Evolutionary conservation across 1,140 invertebrate genomes (phyloP).

Genomic region (Daktulosphaira vitifoliae): DNA sequence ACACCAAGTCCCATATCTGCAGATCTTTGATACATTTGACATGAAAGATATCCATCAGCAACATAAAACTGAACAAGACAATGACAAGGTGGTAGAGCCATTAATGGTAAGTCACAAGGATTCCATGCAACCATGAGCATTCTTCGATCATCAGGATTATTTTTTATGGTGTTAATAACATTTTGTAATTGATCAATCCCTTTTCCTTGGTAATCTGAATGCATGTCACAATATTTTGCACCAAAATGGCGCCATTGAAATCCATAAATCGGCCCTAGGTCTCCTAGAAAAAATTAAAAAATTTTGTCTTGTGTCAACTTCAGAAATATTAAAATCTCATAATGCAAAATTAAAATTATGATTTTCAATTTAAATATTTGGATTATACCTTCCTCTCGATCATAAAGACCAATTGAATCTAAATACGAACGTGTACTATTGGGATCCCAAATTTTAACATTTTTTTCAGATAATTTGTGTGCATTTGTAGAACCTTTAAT

Average conservation of each 20-base stretch:
- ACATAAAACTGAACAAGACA: constrained; percentile 94
- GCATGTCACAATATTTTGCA: constrained; percentile 77
- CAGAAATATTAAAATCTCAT: neutral
- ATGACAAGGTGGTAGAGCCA: constrained; percentile 97
- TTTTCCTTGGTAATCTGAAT: constrained; percentile 74
- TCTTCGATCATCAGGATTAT: constrained; percentile 73
- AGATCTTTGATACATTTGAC: constrained; percentile 92
- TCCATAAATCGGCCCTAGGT: constrained; percentile 96
- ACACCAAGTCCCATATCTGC: constrained; percentile 97
- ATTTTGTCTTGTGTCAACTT: neutral
- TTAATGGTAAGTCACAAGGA: constrained; percentile 73
- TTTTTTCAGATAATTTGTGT: constrained; percentile 72
- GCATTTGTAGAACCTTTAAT: constrained; percentile 88
- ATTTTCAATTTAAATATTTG: too few relatives aligned
- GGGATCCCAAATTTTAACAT: constrained; percentile 95
- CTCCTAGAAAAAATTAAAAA: constrained; percentile 58
- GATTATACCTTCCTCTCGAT: constrained; percentile 70
- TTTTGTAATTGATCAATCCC: constrained; percentile 88
- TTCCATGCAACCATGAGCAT: constrained; percentile 97
- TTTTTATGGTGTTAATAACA: constrained; percentile 76
- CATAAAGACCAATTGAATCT: constrained; percentile 74
- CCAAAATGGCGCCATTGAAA: constrained; percentile 99
- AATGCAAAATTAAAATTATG: too few relatives aligned
- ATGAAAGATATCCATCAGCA: constrained; percentile 68
- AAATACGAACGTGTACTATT: constrained; percentile 88